These are phyloP conservation scores for Hemiscyllium ocellatum DNA, from an alignment of 2,113 vertebrate species.

Conservation along the genomic window DNA sequence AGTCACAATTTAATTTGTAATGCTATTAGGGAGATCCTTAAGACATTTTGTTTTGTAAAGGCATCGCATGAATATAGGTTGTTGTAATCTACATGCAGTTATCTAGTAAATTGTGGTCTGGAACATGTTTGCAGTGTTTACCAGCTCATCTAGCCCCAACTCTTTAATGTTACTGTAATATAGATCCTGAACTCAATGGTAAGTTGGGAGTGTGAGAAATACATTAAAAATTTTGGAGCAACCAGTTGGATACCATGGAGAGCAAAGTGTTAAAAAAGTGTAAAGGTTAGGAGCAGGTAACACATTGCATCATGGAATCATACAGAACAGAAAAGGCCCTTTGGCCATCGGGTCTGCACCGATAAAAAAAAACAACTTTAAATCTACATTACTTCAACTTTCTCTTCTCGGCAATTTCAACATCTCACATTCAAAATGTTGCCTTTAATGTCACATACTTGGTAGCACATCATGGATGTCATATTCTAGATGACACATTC, in stretches of 20 bases:
- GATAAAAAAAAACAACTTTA: no score
- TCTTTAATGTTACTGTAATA: neutral
- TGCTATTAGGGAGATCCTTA: no score
- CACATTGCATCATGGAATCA: neutral
- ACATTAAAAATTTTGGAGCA: neutral
- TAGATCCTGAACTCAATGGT: neutral
- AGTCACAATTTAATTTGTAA: neutral
- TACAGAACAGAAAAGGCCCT: no score
- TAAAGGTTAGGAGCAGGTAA: neutral
- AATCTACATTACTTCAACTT: no score
- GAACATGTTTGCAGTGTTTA: neutral
- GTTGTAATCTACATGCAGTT: neutral
- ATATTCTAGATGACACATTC: neutral
- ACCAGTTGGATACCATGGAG: neutral
- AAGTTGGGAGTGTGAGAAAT: neutral
- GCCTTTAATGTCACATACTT: neutral
- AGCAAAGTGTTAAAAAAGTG: neutral
- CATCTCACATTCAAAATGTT: no score
- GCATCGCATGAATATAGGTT: no score
- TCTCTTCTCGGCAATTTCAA: no score
- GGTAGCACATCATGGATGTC: neutral
- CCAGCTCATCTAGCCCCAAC: neutral
- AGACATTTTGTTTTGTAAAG: no score
- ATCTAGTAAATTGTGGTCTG: neutral
- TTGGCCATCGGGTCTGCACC: no score